A percentile compares a stretch with the other conserved stretches of the same genome.
Evolutionary conservation across 2,797 vertebrate genomes (phyloP).

Genomic region (Scyliorhinus canicula): DNA sequence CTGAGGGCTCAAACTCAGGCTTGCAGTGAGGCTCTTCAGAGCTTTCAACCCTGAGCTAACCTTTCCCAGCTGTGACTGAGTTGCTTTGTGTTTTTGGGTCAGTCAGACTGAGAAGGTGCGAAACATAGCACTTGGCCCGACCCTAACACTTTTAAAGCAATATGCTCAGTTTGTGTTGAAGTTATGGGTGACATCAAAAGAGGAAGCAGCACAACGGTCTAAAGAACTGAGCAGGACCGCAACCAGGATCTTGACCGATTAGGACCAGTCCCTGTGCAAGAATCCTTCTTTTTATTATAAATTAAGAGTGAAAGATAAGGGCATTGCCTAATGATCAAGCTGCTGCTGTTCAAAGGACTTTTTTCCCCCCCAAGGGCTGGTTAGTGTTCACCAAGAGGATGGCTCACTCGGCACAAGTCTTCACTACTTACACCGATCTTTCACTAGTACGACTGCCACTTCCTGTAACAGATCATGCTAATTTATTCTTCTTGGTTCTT

Average conservation of each 20-base stretch:
- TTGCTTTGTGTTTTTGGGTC: constrained; percentile 23
- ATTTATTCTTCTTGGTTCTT: background rate
- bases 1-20: background rate
- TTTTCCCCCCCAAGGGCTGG: background rate
- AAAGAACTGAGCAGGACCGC: background rate
- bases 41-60: background rate
- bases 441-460: background rate
- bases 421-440: background rate
- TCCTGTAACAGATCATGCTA: background rate
- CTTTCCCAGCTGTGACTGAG: background rate
- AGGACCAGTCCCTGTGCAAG: background rate
- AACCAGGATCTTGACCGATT: background rate
- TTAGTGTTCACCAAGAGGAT: background rate
- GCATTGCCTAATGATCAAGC: background rate
- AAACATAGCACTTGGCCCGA: background rate
- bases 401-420: constrained; percentile 1
- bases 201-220: too few relatives aligned
- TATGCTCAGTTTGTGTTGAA: background rate
- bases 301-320: background rate
- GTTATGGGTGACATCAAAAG: background rate
- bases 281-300: background rate
- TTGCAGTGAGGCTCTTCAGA: background rate
- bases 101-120: background rate
- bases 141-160: constrained; percentile 25
- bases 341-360: background rate